phyloP scores from a whole-genome alignment of 2,888 invertebrate species.

The Vannuccia rotundouncinata region DNA sequence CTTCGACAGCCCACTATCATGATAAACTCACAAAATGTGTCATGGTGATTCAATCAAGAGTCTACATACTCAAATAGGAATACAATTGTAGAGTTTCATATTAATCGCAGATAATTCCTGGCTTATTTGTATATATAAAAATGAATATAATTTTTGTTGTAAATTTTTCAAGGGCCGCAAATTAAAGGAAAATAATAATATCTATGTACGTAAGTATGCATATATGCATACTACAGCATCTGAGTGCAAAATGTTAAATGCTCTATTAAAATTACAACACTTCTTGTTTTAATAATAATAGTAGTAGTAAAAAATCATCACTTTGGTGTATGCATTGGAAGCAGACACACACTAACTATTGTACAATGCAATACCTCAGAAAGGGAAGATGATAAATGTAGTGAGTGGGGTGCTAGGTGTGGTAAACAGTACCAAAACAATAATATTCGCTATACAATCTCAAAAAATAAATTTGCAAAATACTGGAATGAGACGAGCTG shows the following conservation, averaged over 20 bases:
- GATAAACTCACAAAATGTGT: too few relatives aligned
- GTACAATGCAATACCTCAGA: background rate
- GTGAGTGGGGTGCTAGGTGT: background rate
- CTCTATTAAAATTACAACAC: constrained; percentile 18
- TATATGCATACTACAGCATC: background rate
- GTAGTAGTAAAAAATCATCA: background rate
- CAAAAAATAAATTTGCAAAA: constrained; percentile 7
- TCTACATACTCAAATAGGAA: too few relatives aligned
- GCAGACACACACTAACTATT: background rate
- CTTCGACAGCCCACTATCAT: too few relatives aligned
- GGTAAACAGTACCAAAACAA: constrained; percentile 2
- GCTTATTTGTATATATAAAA: too few relatives aligned
- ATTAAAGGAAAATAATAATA: too few relatives aligned
- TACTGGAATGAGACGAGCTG: constrained; percentile 9
- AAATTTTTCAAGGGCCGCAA: too few relatives aligned
- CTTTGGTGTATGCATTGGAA: background rate
- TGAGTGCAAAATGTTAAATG: constrained; percentile 12
- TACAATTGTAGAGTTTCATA: too few relatives aligned
- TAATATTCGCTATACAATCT: background rate
- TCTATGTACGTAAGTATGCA: too few relatives aligned
- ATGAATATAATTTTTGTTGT: too few relatives aligned
- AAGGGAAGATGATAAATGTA: background rate
- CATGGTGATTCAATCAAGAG: too few relatives aligned
- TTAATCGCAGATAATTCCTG: too few relatives aligned
- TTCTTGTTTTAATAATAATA: background rate